Conservation (phyloP, 1,140 invertebrate species). For the Zophobas atratus region DNA sequence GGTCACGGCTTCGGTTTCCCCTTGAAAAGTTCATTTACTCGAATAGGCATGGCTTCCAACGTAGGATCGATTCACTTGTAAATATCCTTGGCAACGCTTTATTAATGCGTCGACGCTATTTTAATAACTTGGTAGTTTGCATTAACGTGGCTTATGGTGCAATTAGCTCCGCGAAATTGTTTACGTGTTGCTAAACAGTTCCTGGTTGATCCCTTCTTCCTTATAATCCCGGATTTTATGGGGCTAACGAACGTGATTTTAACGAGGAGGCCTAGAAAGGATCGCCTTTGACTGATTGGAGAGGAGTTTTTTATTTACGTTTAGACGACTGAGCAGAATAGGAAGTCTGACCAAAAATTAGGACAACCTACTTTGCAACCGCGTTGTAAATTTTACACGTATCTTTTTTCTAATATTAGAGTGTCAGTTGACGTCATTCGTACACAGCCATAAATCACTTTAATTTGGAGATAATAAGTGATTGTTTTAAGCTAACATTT, state of each 20-base stretch:
- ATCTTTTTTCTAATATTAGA: slow-evolving; percentile 23
- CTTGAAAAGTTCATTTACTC: slow-evolving; percentile 62
- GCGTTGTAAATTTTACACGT: neutral
- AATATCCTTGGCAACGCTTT: slow-evolving; percentile 51
- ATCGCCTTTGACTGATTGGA: slow-evolving; percentile 2
- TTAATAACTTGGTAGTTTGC: slow-evolving; percentile 44
- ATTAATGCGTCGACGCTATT: slow-evolving; percentile 46
- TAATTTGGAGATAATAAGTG: slow-evolving; percentile 42
- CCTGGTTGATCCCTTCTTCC: slow-evolving; percentile 7
- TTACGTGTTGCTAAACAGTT: slow-evolving; percentile 23
- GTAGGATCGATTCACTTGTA: slow-evolving; percentile 49
- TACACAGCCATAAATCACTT: slow-evolving; percentile 44
- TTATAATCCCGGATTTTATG: neutral
- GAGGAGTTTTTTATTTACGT: neutral
- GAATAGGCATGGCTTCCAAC: slow-evolving; percentile 52
- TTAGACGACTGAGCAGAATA: neutral
- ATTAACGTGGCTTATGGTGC: slow-evolving; percentile 32
- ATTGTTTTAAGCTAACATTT: slow-evolving; percentile 14
- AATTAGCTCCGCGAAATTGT: slow-evolving; percentile 31
- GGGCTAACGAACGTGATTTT: slow-evolving; percentile 14
- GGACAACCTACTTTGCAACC: too few relatives aligned
- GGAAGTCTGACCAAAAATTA: neutral
- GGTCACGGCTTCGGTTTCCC: slow-evolving; percentile 62
- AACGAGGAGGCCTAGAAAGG: neutral
- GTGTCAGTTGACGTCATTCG: slow-evolving; percentile 25